Percentiles rank a stretch among this genome's conserved stretches.
Evolutionary conservation across 35 echinoderm and acorn worm genomes (phyloP).

Genomic region (Apostichopus japonicus): DNA sequence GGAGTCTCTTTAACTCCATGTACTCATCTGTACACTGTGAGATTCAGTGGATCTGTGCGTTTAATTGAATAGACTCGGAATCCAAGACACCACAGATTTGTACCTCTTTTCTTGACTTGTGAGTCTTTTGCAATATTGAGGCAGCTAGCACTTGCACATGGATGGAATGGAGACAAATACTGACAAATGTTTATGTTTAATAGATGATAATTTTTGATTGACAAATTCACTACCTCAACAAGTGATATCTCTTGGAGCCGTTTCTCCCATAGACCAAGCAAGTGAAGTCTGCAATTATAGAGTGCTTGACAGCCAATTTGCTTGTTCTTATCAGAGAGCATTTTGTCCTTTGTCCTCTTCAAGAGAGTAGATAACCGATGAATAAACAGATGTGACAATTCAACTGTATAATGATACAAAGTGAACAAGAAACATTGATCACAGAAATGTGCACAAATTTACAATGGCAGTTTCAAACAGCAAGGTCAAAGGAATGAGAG

Average conservation of each 20-base stretch:
- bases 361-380: background rate
- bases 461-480: background rate
- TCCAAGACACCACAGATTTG: too few relatives aligned
- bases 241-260: slow-evolving; percentile 26
- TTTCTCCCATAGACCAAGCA: slow-evolving; percentile 43
- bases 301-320: slow-evolving; percentile 24
- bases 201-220: background rate
- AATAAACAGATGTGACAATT: slow-evolving; percentile 1
- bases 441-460: too few relatives aligned
- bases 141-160: too few relatives aligned
- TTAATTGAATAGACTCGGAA: too few relatives aligned
- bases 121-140: too few relatives aligned
- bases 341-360: slow-evolving; percentile 40
- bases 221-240: background rate
- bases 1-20: too few relatives aligned
- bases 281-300: slow-evolving; percentile 37
- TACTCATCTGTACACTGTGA: too few relatives aligned
- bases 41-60: too few relatives aligned
- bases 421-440: too few relatives aligned
- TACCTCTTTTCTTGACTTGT: too few relatives aligned
- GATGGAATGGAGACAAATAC: too few relatives aligned
- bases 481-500: background rate
- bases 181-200: too few relatives aligned
- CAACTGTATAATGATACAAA: slow-evolving; percentile 6
- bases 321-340: slow-evolving; percentile 12